A percentile compares a stretch with the other conserved stretches of the same genome.
These are phyloP conservation scores for Syrmaticus mikado DNA, from an alignment of 2,113 vertebrate genomes.

Conservation along the genomic window DNA sequence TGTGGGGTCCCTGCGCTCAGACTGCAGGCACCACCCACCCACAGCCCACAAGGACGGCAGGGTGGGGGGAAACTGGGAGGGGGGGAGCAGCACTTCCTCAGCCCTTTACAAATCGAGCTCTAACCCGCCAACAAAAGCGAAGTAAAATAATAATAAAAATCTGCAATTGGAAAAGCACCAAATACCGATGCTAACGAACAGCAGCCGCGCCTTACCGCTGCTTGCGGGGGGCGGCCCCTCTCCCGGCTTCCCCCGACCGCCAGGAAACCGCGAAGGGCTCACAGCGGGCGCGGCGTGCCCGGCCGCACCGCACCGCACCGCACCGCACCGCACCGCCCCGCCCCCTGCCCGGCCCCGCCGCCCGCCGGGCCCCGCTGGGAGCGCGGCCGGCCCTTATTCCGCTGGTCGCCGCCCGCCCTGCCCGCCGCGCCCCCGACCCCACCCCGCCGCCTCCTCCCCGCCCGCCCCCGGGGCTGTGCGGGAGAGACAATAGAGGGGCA, in stretches of 20 bases:
- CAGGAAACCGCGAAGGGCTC: not conserved
- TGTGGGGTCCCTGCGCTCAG: not conserved
- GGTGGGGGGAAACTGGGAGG: not conserved
- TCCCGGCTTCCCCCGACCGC: not conserved
- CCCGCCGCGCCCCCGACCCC: not conserved
- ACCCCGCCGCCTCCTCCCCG: not conserved
- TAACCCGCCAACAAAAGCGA: not conserved
- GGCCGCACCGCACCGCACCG: not conserved
- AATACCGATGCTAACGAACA: not conserved
- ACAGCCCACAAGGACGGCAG: not conserved
- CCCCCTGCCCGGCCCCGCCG: not conserved
- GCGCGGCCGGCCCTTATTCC: not conserved
- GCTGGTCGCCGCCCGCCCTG: not conserved
- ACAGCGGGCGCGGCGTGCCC: not conserved
- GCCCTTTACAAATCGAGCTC: not conserved
- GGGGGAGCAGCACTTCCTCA: not conserved
- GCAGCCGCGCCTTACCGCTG: not conserved
- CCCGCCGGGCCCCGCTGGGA: not conserved
- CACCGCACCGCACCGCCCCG: not conserved
- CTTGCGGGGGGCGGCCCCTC: not conserved
- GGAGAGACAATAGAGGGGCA: slow-evolving; percentile 69
- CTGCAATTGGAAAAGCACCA: not conserved
- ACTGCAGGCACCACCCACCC: no score
- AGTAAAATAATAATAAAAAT: not conserved
- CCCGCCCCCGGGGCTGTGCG: slow-evolving; percentile 40